Conservation (phyloP, 2,113 vertebrate genomes). For the Prionailurus bengalensis region DNA sequence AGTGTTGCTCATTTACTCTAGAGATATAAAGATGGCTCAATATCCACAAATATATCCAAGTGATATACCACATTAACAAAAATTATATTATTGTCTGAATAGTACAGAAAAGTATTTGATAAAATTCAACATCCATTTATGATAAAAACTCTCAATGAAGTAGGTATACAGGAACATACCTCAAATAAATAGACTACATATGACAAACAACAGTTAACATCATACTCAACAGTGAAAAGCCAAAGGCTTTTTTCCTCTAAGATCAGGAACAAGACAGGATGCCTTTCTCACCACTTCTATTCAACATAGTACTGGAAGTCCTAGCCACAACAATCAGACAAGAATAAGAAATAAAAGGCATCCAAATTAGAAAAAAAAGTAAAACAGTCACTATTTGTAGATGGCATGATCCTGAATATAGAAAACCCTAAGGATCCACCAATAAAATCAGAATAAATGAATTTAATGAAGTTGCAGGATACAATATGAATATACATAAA, state of each 20-base stretch:
- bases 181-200: neutral
- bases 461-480: neutral
- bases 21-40: neutral
- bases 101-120: neutral
- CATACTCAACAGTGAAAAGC: neutral
- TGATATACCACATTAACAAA: neutral
- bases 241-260: too few relatives aligned
- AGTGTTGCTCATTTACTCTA: neutral
- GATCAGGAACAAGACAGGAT: neutral
- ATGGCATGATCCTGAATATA: neutral
- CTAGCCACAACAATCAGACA: neutral
- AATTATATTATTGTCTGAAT: neutral
- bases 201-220: neutral
- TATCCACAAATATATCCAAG: neutral
- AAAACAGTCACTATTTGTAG: neutral
- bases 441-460: neutral
- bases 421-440: neutral
- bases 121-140: neutral
- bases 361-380: neutral
- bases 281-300: neutral
- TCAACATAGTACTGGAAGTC: neutral
- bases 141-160: neutral
- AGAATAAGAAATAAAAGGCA: neutral
- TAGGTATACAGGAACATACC: neutral
- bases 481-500: neutral